Percentiles rank a stretch among this genome's conserved stretches.
These are phyloP conservation scores for Oreochromis tanganicae DNA, from an alignment of 2,113 vertebrate genomes.

Conservation along the genomic window DNA sequence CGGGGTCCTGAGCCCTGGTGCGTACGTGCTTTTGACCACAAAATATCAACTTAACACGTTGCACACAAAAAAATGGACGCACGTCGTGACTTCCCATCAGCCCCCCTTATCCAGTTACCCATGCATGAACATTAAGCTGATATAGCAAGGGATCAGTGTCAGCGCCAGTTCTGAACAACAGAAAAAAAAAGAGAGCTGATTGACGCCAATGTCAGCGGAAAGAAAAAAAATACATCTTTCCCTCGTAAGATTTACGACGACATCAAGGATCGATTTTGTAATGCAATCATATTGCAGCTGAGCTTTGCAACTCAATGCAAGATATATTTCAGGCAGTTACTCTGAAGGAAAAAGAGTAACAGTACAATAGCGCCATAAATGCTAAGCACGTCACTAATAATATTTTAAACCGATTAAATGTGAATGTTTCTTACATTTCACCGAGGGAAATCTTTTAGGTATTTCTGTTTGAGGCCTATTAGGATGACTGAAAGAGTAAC, in stretches of 20 bases:
- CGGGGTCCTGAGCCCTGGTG: not conserved
- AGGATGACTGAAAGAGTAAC: not conserved
- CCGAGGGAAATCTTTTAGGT: not conserved
- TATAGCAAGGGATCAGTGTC: not conserved
- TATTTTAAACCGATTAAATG: not conserved
- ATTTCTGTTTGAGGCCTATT: not conserved
- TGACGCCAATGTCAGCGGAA: not conserved
- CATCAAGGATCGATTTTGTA: not conserved
- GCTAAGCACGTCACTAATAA: not conserved
- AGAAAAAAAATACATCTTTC: not conserved
- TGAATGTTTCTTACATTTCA: not conserved
- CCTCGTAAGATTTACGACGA: not conserved
- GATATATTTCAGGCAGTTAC: not conserved
- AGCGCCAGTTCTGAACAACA: not conserved
- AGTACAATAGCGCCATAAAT: not conserved
- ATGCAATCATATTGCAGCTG: not conserved
- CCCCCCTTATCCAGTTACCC: slow-evolving; percentile 18
- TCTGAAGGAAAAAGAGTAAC: not conserved
- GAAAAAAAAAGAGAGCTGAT: not conserved
- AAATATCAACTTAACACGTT: not conserved
- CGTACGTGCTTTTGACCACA: not conserved
- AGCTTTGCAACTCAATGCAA: not conserved
- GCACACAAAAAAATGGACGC: not conserved
- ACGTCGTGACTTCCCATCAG: slow-evolving; percentile 19
- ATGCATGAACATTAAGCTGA: not conserved